Base-by-base conservation (phyloP, 1,140 invertebrate genomes). In the Reticulitermes speratus region DNA sequence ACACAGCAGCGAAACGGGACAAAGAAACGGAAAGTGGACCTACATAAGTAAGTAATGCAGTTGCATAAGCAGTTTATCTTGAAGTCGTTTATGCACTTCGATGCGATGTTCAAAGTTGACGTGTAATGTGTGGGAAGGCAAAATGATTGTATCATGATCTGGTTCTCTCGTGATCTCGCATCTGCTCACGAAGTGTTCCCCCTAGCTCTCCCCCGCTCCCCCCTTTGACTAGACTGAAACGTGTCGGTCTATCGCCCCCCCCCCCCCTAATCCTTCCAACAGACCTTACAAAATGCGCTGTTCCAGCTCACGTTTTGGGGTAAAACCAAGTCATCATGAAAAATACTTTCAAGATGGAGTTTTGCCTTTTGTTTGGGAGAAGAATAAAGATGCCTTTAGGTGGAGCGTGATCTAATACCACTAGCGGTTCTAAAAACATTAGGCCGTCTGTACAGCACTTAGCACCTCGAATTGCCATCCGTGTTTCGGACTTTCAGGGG, bases 361-460 rank as follows among this genome's bases (percentile, higher is more conserved):
- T 30, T 8, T 30, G 65, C n/a, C 25, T 75, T 75, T 75, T 75
- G 2, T 30, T 75, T n/a, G 65, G 65, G 25, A 75, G 65, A 75
- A 75, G 65, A 75, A 75, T 75, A 75, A 75, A 75, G 65, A 75
- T 75, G 65, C 65, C 65, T 75, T 75, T n/a, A 75, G 65, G 65
- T n/a, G n/a, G 30, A 11, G 65, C 65, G 65, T 75, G 65, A n/a
- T 25, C 25, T 14, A 11, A 14, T 6, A 25, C 6, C 7, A 75
- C 65, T 75, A 75, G n/a, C 65, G 2, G 12, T 75, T 75, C 65
- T 2, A 30, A 75, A 75, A 75, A 75, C 65, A 30, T 30, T 14
- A 25, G n/a, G 25, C n/a, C 65, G 0, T 48, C 45, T 3, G 0
- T 48, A 48, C 45, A 48, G 9, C 14, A 16, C 14, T 48, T 9